Percentiles rank a stretch among this genome's conserved stretches.
Evolutionary conservation across 1,140 invertebrate genomes (phyloP).

Genomic region (Drosophila punjabiensis): DNA sequence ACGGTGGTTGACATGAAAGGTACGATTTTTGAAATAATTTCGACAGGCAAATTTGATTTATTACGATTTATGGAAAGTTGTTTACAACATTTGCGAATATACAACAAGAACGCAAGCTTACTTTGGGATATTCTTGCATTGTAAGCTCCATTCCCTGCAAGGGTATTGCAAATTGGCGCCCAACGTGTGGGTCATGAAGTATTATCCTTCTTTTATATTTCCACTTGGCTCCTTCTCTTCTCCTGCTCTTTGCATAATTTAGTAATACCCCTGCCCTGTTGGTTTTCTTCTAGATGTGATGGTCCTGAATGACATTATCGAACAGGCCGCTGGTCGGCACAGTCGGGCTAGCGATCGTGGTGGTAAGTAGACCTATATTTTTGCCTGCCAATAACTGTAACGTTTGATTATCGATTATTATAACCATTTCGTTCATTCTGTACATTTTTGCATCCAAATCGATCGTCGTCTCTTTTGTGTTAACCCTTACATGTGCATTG

Average conservation of each 20-base stretch:
- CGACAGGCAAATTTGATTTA: neutral
- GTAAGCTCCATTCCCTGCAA: too few relatives aligned
- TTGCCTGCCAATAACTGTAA: conserved; percentile 25
- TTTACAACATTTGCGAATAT: too few relatives aligned
- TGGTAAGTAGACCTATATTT: conserved; percentile 89
- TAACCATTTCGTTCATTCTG: conserved; percentile 66
- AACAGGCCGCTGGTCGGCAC: conserved; percentile 95
- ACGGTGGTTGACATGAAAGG: conserved; percentile 98
- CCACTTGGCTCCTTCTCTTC: too few relatives aligned
- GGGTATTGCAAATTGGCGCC: too few relatives aligned
- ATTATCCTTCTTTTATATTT: too few relatives aligned
- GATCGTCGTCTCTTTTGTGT: conserved; percentile 65
- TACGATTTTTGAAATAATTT: conserved; percentile 72
- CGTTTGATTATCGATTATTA: conserved; percentile 34
- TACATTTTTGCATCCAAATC: conserved; percentile 60
- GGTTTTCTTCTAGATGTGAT: conserved; percentile 92
- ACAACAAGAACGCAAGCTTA: too few relatives aligned
- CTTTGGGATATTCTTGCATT: too few relatives aligned
- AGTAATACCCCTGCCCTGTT: neutral
- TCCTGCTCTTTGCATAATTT: neutral
- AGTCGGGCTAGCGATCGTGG: conserved; percentile 93
- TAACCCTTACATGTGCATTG: conserved; percentile 65
- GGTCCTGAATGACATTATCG: conserved; percentile 98
- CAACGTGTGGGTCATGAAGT: too few relatives aligned
- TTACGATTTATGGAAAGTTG: too few relatives aligned